Percentiles rank a stretch among this genome's conserved stretches.
Conservation (phyloP, 2,888 invertebrate species). For the Andrena haemorrhoa region DNA sequence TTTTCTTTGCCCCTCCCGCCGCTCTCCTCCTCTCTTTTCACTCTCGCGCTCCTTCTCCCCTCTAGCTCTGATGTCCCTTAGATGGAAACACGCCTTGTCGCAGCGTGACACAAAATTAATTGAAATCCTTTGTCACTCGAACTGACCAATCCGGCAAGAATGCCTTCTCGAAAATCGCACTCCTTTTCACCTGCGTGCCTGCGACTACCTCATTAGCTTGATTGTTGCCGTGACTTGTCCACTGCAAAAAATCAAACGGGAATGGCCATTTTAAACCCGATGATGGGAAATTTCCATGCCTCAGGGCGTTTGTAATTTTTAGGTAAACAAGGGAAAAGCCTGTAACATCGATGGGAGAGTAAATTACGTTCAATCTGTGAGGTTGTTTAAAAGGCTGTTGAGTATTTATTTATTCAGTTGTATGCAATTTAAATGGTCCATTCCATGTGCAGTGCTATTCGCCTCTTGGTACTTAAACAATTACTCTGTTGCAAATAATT, state of each 20-base stretch:
- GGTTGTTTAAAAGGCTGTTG: too few relatives aligned
- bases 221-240: background rate
- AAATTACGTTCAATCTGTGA: background rate
- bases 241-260: background rate
- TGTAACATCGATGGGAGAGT: background rate
- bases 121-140: slow-evolving; percentile 37
- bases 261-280: background rate
- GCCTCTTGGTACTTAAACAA: too few relatives aligned
- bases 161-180: slow-evolving; percentile 19
- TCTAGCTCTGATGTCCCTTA: background rate
- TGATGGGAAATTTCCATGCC: background rate
- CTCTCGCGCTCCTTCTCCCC: too few relatives aligned
- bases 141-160: slow-evolving; percentile 37
- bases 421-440: too few relatives aligned
- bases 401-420: too few relatives aligned
- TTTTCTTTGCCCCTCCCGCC: slow-evolving; percentile 15
- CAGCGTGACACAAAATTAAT: slow-evolving; percentile 35
- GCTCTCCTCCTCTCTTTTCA: background rate
- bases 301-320: background rate
- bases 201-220: background rate
- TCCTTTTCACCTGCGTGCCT: slow-evolving; percentile 9
- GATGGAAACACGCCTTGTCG: slow-evolving; percentile 35
- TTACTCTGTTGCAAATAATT: too few relatives aligned
- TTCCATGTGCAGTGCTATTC: too few relatives aligned
- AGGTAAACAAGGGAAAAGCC: background rate